Conservation (phyloP, 2,888 invertebrate genomes). For the Chrysina gloriosa region DNA sequence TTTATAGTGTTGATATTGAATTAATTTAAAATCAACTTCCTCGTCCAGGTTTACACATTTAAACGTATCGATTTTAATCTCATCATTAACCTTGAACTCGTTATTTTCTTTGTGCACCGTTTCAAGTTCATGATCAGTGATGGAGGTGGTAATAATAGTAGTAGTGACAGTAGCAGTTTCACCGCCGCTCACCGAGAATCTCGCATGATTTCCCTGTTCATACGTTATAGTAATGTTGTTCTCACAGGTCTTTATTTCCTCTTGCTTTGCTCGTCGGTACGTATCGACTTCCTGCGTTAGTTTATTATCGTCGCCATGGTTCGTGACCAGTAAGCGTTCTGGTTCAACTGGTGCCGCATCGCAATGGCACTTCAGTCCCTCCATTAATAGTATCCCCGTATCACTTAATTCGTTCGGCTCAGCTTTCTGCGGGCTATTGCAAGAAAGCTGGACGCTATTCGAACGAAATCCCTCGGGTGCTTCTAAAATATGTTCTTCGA, state of each 20-base stretch:
- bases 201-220: constrained; percentile 22
- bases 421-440: constrained; percentile 32
- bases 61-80: constrained; percentile 1
- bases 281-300: constrained; percentile 39
- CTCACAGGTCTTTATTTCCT: constrained; percentile 40
- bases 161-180: background rate
- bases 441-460: constrained; percentile 25
- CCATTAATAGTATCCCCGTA: constrained; percentile 26
- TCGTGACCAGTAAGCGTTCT: constrained; percentile 36
- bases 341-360: constrained; percentile 33
- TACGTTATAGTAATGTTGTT: constrained; percentile 28
- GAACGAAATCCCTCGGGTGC: constrained; percentile 55
- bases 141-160: background rate
- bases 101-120: constrained; percentile 27
- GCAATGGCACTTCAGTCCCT: constrained; percentile 28
- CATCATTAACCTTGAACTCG: constrained; percentile 13
- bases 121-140: constrained; percentile 25
- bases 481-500: constrained; percentile 50
- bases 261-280: constrained; percentile 31
- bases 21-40: background rate
- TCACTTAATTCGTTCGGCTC: constrained; percentile 25
- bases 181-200: background rate
- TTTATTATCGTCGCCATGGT: constrained; percentile 40
- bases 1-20: background rate
- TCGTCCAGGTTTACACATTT: background rate